Evolutionary conservation across 2,113 vertebrate genomes (phyloP).

Genomic region (Falcunculus frontatus): DNA sequence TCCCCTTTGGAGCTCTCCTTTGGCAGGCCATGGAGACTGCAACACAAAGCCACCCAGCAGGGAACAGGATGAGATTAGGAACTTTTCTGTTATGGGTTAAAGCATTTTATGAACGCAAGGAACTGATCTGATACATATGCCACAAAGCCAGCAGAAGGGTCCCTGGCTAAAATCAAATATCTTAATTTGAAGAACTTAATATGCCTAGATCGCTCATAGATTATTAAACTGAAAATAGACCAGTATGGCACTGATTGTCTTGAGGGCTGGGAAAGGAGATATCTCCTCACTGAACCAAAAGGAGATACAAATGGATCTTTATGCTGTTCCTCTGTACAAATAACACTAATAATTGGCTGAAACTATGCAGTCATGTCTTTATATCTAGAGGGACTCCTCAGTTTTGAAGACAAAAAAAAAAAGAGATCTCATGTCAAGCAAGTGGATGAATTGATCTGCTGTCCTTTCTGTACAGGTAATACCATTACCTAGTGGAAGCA

Average conservation of each 20-base stretch:
- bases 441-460: neutral
- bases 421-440: neutral
- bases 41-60: neutral
- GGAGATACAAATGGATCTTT: neutral
- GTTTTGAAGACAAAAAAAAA: neutral
- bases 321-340: neutral
- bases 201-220: neutral
- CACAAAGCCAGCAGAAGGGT: constrained; percentile 2
- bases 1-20: neutral
- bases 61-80: constrained; percentile 31
- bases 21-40: neutral
- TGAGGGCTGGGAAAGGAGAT: neutral
- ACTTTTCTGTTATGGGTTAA: constrained; percentile 32
- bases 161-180: constrained; percentile 22
- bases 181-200: constrained; percentile 10
- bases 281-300: neutral
- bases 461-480: neutral
- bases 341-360: neutral
- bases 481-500: constrained; percentile 11
- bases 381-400: neutral
- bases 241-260: neutral
- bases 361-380: neutral
- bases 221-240: constrained; percentile 8
- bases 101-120: constrained; percentile 16
- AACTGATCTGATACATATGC: neutral